Evolutionary conservation across 2,888 invertebrate genomes (phyloP), one percentile per base, ranked within the genome.

Genomic region (Plagodis dolabraria): DNA sequence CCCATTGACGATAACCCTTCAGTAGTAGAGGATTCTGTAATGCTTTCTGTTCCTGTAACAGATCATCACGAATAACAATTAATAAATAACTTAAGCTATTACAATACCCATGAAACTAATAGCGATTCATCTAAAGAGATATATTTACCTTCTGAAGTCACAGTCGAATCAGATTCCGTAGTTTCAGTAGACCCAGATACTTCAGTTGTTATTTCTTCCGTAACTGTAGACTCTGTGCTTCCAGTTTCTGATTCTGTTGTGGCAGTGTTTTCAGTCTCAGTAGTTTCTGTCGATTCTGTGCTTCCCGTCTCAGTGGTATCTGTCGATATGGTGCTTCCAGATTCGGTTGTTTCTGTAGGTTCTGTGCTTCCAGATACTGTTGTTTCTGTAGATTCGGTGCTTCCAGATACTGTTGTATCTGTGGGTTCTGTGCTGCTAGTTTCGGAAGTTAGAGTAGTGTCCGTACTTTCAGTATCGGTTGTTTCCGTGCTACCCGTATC

Each of bases 291-390:
- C 2, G 22, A 7, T 11, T 34, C 22, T 10, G 45, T 47, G 11
- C 40, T 53, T 22, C 53, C 38, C 6, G 63, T 47, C 5, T 56
- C 64, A 7, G 65, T 63, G 9, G 55, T 44, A 0, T 63, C 68
- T 7, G 61, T 69, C 5, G 54, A 60, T 47, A 52, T 50, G 33
- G 64, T 56, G 33, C 22, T 22, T 22, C 55, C 66, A 33, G 64
- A 53, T 50, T 53, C 57, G 46, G 64, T 68, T 10, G 53, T 63
- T 45, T 55, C 53, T 42, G 65, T 65, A n/a, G 64, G 57, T 12
- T 64, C 66, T 6, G 71, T 67, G 5, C 56, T 56, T 11, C 55
- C 65, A 33, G 64, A 54, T 48, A 52, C 56, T 46, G 64, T 68
- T 9, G 64, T 58, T 33, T n/a, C 40, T 11, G 40, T n/a, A 33